Percentiles rank a stretch among this genome's conserved stretches.
Evolutionary conservation across 2,797 vertebrate genomes (phyloP).

Genomic region (Malurus leucopterus): DNA sequence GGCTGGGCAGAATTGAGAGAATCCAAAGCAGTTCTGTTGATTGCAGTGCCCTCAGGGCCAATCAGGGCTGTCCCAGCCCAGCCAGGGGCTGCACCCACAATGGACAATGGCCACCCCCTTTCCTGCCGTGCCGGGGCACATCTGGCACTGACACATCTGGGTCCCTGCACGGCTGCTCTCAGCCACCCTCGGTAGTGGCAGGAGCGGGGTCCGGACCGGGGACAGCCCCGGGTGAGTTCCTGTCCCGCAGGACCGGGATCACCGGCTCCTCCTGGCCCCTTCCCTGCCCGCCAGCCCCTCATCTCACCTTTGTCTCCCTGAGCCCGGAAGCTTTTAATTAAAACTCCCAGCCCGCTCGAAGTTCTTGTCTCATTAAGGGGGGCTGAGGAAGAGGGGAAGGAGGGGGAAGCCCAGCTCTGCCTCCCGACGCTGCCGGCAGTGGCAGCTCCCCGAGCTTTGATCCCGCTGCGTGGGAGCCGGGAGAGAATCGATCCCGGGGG

Average conservation of each 20-base stretch:
- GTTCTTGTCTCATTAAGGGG: not conserved
- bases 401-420: not conserved
- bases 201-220: not conserved
- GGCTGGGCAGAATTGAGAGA: no score
- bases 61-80: no score
- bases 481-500: not conserved
- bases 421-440: not conserved
- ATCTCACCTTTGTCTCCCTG: not conserved
- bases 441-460: not conserved
- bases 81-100: no score
- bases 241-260: accelerated
- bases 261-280: not conserved
- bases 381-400: not conserved
- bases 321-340: conserved; percentile 28
- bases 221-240: accelerated
- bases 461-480: not conserved
- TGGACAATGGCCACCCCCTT: no score
- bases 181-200: not conserved
- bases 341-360: not conserved
- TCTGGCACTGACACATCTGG: not conserved
- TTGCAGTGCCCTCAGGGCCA: no score
- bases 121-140: not conserved
- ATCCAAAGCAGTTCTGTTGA: no score
- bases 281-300: not conserved
- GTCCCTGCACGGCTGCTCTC: accelerated